Evolutionary conservation across 2,797 vertebrate species (phyloP).

Genomic region (Neosalanx taihuensis): DNA sequence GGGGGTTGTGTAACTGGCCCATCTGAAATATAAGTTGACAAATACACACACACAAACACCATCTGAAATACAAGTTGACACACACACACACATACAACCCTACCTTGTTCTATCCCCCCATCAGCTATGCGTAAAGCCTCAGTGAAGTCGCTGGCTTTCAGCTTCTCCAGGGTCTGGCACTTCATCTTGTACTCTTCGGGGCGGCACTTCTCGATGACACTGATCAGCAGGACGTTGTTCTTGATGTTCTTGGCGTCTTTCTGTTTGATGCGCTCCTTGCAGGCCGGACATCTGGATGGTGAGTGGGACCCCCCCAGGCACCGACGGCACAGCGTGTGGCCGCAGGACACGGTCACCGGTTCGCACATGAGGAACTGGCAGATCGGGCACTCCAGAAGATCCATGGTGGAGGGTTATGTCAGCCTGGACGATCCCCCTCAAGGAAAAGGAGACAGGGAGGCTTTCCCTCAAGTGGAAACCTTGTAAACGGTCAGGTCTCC

Average conservation of each 20-base stretch:
- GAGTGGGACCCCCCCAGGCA: slow-evolving; percentile 67
- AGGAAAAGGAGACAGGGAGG: not conserved
- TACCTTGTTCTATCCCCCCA: slow-evolving; percentile 77
- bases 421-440: slow-evolving; percentile 21
- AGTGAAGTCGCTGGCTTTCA: slow-evolving; percentile 65
- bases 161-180: slow-evolving; percentile 67
- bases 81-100: slow-evolving; percentile 33
- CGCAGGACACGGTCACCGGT: slow-evolving; percentile 83
- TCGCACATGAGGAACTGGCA: slow-evolving; percentile 80
- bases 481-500: not conserved
- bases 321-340: slow-evolving; percentile 82
- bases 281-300: slow-evolving; percentile 73
- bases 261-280: slow-evolving; percentile 71
- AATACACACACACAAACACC: not conserved
- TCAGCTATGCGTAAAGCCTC: slow-evolving; percentile 73
- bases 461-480: not conserved
- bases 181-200: slow-evolving; percentile 62
- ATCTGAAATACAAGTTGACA: not conserved
- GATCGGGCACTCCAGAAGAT: slow-evolving; percentile 77
- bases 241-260: slow-evolving; percentile 58
- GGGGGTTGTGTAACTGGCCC: slow-evolving; percentile 12
- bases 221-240: slow-evolving; percentile 80
- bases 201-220: slow-evolving; percentile 78
- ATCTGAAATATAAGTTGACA: not conserved
- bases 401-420: slow-evolving; percentile 62